These are phyloP conservation scores for Propithecus perrieri DNA, from an alignment of 2,797 vertebrate genomes.

Conservation along the genomic window DNA sequence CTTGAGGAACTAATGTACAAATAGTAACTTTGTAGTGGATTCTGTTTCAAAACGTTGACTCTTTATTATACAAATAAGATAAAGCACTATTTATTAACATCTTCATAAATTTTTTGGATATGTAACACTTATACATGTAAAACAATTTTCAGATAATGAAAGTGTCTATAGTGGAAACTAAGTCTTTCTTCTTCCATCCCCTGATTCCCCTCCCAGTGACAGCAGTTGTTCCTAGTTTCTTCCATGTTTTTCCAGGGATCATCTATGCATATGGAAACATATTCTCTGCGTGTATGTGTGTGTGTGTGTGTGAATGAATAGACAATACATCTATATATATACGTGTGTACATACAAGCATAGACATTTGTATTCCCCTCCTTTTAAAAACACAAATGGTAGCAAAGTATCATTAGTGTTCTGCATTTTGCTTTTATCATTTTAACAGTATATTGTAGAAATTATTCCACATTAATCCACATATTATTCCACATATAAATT, in stretches of 20 bases:
- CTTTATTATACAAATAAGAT: background rate
- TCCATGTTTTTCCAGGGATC: background rate
- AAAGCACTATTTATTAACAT: background rate
- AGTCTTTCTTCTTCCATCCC: background rate
- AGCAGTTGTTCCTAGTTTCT: background rate
- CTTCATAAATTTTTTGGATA: background rate
- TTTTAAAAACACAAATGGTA: conserved; percentile 2
- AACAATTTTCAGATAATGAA: background rate
- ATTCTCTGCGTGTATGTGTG: background rate
- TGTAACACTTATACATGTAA: background rate
- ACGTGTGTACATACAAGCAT: background rate
- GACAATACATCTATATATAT: background rate
- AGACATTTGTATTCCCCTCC: background rate
- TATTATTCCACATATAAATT: background rate
- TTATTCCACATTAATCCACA: background rate
- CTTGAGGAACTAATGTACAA: background rate
- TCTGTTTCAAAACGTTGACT: background rate
- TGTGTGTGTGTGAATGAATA: background rate
- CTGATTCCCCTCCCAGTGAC: background rate
- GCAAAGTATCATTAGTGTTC: background rate
- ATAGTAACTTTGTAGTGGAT: background rate
- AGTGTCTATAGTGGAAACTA: background rate
- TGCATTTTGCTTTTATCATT: background rate
- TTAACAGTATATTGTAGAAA: background rate
- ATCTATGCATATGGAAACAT: background rate